Evolutionary conservation across 2,888 invertebrate genomes (phyloP).

Genomic region (Campopleginae sp.): DNA sequence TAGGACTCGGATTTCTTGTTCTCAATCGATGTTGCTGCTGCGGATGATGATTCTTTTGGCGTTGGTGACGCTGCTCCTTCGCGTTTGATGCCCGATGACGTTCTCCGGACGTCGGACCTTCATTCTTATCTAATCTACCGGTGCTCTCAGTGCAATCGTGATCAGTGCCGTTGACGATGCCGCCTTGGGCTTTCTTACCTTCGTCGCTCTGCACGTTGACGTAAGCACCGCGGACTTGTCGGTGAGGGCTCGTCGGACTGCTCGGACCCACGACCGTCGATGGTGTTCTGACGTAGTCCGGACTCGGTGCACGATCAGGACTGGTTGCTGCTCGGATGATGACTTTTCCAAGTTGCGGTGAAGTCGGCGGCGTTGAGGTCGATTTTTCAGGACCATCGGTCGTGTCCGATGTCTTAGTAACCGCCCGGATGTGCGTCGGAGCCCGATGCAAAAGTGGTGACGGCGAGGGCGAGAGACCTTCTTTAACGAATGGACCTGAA

Average conservation of each 20-base stretch:
- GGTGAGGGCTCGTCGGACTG: constrained; percentile 83
- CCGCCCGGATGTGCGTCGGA: constrained; percentile 84
- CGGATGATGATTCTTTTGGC: constrained; percentile 37
- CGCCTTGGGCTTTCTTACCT: constrained; percentile 87
- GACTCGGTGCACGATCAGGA: constrained; percentile 80
- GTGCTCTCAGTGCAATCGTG: constrained; percentile 78
- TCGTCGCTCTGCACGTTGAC: constrained; percentile 90
- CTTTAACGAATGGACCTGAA: constrained; percentile 90
- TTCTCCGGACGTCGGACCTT: constrained; percentile 29
- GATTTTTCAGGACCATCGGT: constrained; percentile 81
- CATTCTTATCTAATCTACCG: constrained; percentile 77
- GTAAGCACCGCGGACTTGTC: constrained; percentile 87
- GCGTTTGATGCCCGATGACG: constrained; percentile 35
- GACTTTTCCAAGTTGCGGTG: constrained; percentile 88
- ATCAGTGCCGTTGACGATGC: constrained; percentile 66
- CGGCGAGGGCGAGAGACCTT: constrained; percentile 83
- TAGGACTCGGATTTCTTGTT: constrained; percentile 66
- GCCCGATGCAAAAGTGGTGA: constrained; percentile 85
- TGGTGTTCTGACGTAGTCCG: constrained; percentile 84
- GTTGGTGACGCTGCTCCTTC: constrained; percentile 44
- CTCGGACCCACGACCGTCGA: constrained; percentile 88
- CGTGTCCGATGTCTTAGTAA: constrained; percentile 84
- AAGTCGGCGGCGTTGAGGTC: constrained; percentile 85
- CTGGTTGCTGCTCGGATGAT: constrained; percentile 86
- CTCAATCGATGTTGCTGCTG: constrained; percentile 32